These are phyloP conservation scores for Baronia brevicornis DNA, from an alignment of 2,888 invertebrate genomes.

Conservation along the genomic window DNA sequence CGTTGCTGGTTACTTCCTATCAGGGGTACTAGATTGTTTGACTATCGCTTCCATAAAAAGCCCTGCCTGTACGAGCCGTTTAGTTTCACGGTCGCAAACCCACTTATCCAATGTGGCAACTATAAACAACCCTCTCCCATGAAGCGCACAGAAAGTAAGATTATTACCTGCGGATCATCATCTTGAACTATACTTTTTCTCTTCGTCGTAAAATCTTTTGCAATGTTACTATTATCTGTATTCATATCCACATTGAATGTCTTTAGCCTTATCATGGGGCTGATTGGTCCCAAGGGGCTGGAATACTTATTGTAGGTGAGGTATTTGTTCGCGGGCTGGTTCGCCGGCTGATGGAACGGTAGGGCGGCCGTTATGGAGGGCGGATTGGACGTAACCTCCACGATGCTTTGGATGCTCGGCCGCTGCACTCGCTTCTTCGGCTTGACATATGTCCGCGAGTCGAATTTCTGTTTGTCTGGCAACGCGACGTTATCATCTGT, in stretches of 20 bases:
- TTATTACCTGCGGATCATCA: constrained; percentile 56
- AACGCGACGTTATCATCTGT: constrained; percentile 46
- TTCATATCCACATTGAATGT: constrained; percentile 64
- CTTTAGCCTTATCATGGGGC: constrained; percentile 58
- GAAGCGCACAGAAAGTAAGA: background rate
- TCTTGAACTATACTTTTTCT: constrained; percentile 55
- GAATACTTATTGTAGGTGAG: constrained; percentile 65
- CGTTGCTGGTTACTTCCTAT: too few species aligned
- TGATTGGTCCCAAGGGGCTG: constrained; percentile 48
- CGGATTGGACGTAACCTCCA: constrained; percentile 46
- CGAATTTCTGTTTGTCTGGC: constrained; percentile 73
- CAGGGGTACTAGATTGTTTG: too few species aligned
- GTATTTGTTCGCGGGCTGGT: constrained; percentile 45
- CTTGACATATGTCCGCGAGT: constrained; percentile 81
- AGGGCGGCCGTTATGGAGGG: constrained; percentile 39
- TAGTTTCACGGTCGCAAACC: too few species aligned
- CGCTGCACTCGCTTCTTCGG: constrained; percentile 77
- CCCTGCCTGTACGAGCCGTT: too few species aligned
- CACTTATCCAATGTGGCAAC: too few species aligned
- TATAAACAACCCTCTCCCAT: too few species aligned
- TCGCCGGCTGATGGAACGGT: constrained; percentile 31
- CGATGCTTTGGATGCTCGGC: constrained; percentile 76
- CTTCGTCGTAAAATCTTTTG: constrained; percentile 59
- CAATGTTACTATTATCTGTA: constrained; percentile 47
- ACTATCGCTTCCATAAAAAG: too few species aligned